Base-by-base conservation (phyloP, 2,888 invertebrate species). In the Megastigmus dorsalis region DNA sequence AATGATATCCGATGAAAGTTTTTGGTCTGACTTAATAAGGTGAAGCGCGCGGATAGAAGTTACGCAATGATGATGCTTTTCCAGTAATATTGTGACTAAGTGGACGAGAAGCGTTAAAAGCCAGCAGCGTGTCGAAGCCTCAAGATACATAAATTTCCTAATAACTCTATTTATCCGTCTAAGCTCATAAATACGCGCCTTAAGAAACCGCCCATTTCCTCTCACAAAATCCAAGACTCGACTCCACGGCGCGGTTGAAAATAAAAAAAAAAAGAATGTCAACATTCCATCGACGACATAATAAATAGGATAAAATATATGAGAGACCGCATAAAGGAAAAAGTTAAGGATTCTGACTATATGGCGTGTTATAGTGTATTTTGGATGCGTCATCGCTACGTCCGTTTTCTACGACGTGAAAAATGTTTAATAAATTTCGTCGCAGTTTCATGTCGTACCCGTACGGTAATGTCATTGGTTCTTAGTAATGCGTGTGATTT, bases 371-470 rank as follows among this genome's bases (percentile, higher is more conserved):
- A n/a, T n/a, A n/a, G n/a, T n/a, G 48, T 36, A 48, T 57, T 57
- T 57, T 52, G 72, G 33, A 38, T 66, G 54, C 66, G 66, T 73
- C 72, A 73, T 66, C 60, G 60, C 66, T 28, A 54, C 43, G 43
- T 66, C 41, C 23, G 55, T 28, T 43, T 59, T 6, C 3, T 28
- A 43, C 33, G 30, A 23, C 52, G 38, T 52, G 33, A 33, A 43
- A 70, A 62, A 23, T 66, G 55, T 52, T 38, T 26, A 26, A 26
- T 52, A 26, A 63, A 63, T 23, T 2, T 36, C 13, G 20, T 48
- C 48, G 23, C 54, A 41, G n/a, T n/a, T n/a, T n/a, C n/a, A n/a
- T n/a, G n/a, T n/a, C n/a, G n/a, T n/a, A n/a, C n/a, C n/a, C n/a
- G n/a, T n/a, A n/a, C n/a, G n/a, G n/a, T n/a, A n/a, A n/a, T n/a